Evolutionary conservation across 2,113 vertebrate species (phyloP).

Genomic region (Thinocorus orbignyianus): DNA sequence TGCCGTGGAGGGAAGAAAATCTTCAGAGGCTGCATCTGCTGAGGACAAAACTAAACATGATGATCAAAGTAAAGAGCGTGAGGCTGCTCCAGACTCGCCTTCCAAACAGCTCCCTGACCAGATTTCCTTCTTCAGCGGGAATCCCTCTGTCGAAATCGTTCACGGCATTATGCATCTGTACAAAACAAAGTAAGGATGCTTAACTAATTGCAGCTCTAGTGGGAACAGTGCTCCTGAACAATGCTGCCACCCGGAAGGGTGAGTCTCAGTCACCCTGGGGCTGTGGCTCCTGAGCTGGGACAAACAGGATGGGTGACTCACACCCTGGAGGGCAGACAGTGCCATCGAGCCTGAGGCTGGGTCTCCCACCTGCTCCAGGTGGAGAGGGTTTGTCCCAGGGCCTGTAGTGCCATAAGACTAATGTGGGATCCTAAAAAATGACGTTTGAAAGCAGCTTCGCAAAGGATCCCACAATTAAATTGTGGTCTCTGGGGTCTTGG

Average conservation of each 20-base stretch:
- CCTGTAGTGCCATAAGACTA: accelerated
- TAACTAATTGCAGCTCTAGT: background rate
- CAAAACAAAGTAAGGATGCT: slow-evolving; percentile 91
- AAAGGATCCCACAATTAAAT: background rate
- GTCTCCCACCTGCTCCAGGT: background rate
- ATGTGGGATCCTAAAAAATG: accelerated
- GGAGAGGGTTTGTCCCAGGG: background rate
- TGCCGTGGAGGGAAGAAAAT: slow-evolving; percentile 54
- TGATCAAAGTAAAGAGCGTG: slow-evolving; percentile 61
- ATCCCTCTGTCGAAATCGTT: slow-evolving; percentile 94
- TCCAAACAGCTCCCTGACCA: slow-evolving; percentile 96
- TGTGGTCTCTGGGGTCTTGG: background rate
- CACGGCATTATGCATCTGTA: slow-evolving; percentile 99
- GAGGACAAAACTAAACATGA: slow-evolving; percentile 56
- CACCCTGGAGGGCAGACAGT: background rate
- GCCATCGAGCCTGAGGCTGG: background rate
- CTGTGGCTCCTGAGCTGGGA: background rate
- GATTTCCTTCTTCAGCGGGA: slow-evolving; percentile 98
- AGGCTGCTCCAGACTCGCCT: slow-evolving; percentile 81
- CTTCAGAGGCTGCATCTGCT: slow-evolving; percentile 46
- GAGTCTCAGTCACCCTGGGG: background rate
- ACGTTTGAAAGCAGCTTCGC: background rate
- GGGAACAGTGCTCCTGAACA: background rate
- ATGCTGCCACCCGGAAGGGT: background rate
- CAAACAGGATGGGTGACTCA: slow-evolving; percentile 16